Evolutionary conservation across 2,888 invertebrate species (phyloP), one percentile per base, ranked within the genome.

Genomic region (Scaeva pyrastri): DNA sequence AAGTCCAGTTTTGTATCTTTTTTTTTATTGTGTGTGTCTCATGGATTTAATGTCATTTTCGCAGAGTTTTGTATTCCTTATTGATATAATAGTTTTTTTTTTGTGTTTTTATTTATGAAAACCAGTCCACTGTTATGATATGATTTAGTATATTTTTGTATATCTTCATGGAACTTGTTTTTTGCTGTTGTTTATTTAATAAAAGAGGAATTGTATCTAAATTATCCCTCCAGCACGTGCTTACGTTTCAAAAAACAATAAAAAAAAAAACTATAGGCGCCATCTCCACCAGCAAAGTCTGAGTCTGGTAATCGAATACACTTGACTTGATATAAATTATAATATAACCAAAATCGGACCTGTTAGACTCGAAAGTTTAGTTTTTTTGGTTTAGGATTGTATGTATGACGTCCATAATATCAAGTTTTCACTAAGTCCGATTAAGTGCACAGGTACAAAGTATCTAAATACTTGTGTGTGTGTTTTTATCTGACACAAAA

Each of bases 231-330:
- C 52, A 39, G 39, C 75, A 71, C 77, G 77, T 77, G 77, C 70
- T 31, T 52, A 48, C 21, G 70, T 1, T 50, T 14, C 39, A 1
- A 1, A 39, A 39, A 39, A 39, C 5, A 14, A 8, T 8, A 31
- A 41, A 52, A 23, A 23, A 66, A 52, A 41, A n/a, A 43, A 68
- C 16, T 14, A n/a, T 52, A 45, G 52, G 74, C 80, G 80, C 74
- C 74, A 73, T 31, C 31, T 31, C 31, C 31, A 31, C 8, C 6
- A 31, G 6, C 31, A 31, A n/a, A n/a, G n/a, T n/a, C n/a, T n/a
- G n/a, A n/a, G 60, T 66, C 58, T 58, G 58, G 16, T 52, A 80
- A 52, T 68, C 52, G 23, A 66, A 50, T 79, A 50, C 79, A 74
- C 79, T 73, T 77, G 60, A 71, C 31, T 77, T 58, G 43, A 60